phyloP scores from a whole-genome alignment of 2,888 invertebrate genomes.

The Scaptomyza flava region DNA sequence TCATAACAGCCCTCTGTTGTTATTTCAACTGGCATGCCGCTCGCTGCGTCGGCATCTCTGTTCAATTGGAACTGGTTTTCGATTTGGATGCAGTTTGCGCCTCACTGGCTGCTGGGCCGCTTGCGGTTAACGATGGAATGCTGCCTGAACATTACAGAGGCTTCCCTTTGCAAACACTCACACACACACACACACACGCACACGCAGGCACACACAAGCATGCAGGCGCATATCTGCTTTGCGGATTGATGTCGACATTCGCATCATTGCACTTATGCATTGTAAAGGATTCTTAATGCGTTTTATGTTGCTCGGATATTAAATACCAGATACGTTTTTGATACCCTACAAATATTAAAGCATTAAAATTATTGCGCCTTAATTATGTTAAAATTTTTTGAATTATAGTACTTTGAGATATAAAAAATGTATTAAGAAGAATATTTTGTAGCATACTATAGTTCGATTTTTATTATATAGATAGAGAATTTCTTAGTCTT shows the following conservation, averaged over 20 bases:
- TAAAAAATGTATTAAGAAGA: too few relatives aligned
- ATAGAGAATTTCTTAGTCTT: background rate
- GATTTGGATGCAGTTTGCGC: constrained; percentile 31
- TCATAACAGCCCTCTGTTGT: constrained; percentile 52
- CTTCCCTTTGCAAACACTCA: constrained; percentile 33
- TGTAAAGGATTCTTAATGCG: constrained; percentile 59
- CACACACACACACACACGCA: constrained; percentile 22
- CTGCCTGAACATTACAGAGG: constrained; percentile 50
- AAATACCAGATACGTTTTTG: constrained; percentile 46
- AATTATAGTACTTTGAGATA: too few relatives aligned
- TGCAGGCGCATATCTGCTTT: constrained; percentile 21
- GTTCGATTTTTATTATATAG: too few relatives aligned
- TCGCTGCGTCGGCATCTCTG: constrained; percentile 31
- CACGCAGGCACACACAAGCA: constrained; percentile 9
- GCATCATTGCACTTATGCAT: constrained; percentile 44
- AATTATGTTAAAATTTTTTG: background rate
- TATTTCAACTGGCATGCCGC: constrained; percentile 24
- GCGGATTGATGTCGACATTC: constrained; percentile 49
- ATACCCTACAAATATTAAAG: background rate
- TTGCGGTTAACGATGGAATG: constrained; percentile 55
- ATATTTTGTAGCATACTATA: background rate
- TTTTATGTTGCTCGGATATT: constrained; percentile 49
- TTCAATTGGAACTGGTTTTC: constrained; percentile 58
- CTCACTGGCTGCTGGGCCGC: constrained; percentile 37
- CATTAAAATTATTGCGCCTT: background rate